Evolutionary conservation across 2,797 vertebrate genomes (phyloP).

Genomic region (Hypotaenidia okinawae): DNA sequence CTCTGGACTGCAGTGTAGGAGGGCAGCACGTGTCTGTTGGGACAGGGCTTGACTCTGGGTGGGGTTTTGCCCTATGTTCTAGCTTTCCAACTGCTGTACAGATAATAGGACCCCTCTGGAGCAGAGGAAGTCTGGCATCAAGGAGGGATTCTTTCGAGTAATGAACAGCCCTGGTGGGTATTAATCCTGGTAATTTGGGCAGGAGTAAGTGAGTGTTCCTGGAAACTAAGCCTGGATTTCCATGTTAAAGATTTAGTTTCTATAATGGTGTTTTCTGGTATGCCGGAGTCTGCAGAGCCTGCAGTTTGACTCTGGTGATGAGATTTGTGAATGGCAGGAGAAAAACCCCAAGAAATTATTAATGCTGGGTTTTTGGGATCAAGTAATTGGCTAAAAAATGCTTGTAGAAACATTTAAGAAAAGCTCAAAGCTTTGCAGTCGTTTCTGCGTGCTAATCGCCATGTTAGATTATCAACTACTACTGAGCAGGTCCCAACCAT

Average conservation of each 20-base stretch:
- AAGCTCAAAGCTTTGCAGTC: background rate
- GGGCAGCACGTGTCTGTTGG: constrained; percentile 5
- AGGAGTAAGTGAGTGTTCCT: background rate
- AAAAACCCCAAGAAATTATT: background rate
- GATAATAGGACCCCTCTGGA: constrained; percentile 8
- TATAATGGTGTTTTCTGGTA: background rate
- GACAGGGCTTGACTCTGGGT: background rate
- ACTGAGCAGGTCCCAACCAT: background rate
- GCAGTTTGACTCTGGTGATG: background rate
- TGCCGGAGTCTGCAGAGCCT: background rate
- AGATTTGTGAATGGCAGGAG: background rate
- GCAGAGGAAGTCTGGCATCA: background rate
- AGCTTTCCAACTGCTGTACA: constrained; percentile 21
- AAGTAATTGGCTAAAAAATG: background rate
- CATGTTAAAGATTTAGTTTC: background rate
- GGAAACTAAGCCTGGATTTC: background rate
- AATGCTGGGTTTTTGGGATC: background rate
- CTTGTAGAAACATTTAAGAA: background rate
- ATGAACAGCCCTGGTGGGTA: background rate
- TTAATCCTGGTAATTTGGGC: constrained; percentile 4
- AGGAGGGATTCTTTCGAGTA: constrained; percentile 46
- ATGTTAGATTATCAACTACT: background rate
- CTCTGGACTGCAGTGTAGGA: background rate
- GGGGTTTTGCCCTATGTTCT: constrained; percentile 34
- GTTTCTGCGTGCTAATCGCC: background rate